A percentile compares a stretch with the other conserved stretches of the same genome.
Conservation (phyloP, 2,888 invertebrate species). For the Drosophila cognata region DNA sequence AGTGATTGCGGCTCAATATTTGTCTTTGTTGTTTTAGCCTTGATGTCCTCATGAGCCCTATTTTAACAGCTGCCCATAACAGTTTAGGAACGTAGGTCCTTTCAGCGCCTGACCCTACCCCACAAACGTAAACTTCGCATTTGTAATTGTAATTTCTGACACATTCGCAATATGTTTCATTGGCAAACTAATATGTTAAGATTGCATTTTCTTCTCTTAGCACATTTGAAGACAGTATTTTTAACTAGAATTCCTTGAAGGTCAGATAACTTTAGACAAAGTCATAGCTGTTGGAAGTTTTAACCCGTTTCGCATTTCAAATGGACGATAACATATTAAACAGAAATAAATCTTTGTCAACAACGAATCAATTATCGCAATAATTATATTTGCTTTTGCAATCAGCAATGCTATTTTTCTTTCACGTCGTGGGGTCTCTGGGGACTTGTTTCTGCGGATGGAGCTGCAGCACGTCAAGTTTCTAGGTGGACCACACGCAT, state of each 20-base stretch:
- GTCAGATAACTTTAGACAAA: background rate
- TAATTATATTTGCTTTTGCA: background rate
- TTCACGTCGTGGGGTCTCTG: background rate
- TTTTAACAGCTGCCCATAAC: constrained; percentile 11
- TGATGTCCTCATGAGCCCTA: constrained; percentile 12
- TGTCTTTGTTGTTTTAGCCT: constrained; percentile 63
- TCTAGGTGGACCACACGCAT: constrained; percentile 46
- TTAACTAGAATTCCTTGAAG: background rate
- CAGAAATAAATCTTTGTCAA: background rate
- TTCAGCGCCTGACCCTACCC: constrained; percentile 8
- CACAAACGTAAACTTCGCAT: constrained; percentile 13
- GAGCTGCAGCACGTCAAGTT: background rate
- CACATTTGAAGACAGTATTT: background rate
- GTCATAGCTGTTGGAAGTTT: background rate
- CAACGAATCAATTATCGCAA: background rate
- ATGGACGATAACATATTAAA: too few species aligned
- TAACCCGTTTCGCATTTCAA: background rate
- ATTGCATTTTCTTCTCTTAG: background rate
- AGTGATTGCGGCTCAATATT: constrained; percentile 75
- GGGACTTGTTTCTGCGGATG: background rate
- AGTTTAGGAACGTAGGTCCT: background rate
- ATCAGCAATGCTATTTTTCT: background rate
- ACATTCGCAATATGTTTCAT: constrained; percentile 26
- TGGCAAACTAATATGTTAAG: background rate
- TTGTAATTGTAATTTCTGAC: constrained; percentile 60